Percentiles rank a stretch among this genome's conserved stretches.
These are phyloP conservation scores for Tachina lurida DNA, from an alignment of 2,888 invertebrate genomes.

Conservation along the genomic window DNA sequence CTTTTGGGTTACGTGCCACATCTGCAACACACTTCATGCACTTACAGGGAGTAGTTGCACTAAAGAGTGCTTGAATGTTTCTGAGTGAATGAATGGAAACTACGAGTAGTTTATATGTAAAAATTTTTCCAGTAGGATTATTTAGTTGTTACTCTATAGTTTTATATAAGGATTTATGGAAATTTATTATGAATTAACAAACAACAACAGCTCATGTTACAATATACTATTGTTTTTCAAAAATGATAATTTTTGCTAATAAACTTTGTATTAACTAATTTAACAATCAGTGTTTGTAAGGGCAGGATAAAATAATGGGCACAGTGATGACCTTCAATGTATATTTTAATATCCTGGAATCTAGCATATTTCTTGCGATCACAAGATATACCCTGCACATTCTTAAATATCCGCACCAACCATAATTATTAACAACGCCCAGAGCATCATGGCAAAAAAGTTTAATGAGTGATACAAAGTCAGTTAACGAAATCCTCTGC, in stretches of 20 bases:
- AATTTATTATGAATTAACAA: neutral
- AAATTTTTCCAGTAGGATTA: neutral
- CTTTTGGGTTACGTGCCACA: conserved; percentile 42
- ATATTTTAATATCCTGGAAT: too few species aligned
- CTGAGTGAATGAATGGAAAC: neutral
- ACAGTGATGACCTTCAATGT: too few species aligned
- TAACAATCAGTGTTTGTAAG: too few species aligned
- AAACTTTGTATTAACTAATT: neutral
- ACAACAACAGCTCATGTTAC: neutral
- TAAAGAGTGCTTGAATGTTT: neutral
- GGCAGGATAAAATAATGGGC: too few species aligned
- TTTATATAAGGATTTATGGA: neutral
- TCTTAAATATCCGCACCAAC: too few species aligned
- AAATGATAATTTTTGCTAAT: neutral
- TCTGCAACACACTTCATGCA: conserved; percentile 13
- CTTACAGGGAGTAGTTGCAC: neutral
- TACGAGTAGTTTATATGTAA: neutral
- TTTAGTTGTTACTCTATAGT: neutral
- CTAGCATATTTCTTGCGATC: too few species aligned
- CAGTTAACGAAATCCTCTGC: too few species aligned
- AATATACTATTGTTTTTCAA: neutral
- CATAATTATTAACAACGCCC: too few species aligned
- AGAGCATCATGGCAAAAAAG: too few species aligned
- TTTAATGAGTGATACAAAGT: too few species aligned
- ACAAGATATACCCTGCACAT: too few species aligned